A percentile compares a stretch with the other conserved stretches of the same genome.
These are phyloP conservation scores for Lasioglossum malachurum DNA, from an alignment of 2,888 invertebrate species.

Conservation along the genomic window DNA sequence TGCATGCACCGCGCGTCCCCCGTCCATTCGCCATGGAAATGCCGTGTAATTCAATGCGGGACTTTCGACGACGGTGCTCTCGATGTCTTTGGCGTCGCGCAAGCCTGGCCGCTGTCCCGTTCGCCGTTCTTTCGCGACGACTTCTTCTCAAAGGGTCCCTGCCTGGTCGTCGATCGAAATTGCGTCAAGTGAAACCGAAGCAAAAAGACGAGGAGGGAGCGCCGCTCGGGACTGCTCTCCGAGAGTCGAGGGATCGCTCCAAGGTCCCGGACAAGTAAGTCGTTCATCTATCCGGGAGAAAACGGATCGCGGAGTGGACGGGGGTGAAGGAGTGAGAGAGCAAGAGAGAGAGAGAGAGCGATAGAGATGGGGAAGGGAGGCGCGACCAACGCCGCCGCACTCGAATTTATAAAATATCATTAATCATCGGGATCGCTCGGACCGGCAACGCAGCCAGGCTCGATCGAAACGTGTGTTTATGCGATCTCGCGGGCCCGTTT, in stretches of 20 bases:
- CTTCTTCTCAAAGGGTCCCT: constrained; percentile 56
- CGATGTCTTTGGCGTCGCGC: constrained; percentile 73
- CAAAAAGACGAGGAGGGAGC: constrained; percentile 21
- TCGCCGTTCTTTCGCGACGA: constrained; percentile 20
- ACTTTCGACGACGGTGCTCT: constrained; percentile 76
- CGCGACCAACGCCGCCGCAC: constrained; percentile 50
- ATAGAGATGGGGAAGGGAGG: constrained; percentile 26
- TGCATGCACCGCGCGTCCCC: constrained; percentile 69
- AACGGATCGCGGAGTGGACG: constrained; percentile 17
- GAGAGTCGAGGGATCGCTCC: neutral
- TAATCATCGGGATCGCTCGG: constrained; percentile 67
- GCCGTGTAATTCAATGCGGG: constrained; percentile 76
- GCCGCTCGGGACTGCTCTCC: neutral
- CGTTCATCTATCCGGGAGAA: constrained; percentile 24
- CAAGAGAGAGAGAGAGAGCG: neutral
- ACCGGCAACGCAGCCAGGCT: constrained; percentile 67
- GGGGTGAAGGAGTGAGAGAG: constrained; percentile 1
- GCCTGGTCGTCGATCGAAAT: constrained; percentile 56
- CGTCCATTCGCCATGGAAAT: constrained; percentile 78
- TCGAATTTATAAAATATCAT: constrained; percentile 77
- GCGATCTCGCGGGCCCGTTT: constrained; percentile 81
- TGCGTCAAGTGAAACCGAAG: constrained; percentile 57
- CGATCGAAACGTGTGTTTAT: constrained; percentile 80
- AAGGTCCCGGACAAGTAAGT: constrained; percentile 25
- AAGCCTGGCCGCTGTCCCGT: constrained; percentile 41